These are phyloP conservation scores for Pristionchus mayeri DNA, from an alignment of 2,888 invertebrate species.

Conservation along the genomic window DNA sequence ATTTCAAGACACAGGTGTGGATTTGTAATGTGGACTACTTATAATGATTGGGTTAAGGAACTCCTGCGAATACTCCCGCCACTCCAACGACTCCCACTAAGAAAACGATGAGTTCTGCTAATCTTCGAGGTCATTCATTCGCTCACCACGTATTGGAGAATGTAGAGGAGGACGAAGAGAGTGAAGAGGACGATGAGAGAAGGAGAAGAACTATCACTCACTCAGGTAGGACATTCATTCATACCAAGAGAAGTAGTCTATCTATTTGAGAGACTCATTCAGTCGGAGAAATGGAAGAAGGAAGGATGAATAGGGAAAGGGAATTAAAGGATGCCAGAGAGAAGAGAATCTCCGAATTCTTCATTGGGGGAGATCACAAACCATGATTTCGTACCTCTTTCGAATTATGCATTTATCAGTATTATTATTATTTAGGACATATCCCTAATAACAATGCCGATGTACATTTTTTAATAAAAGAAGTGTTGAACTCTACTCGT, in stretches of 20 bases:
- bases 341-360: constrained; percentile 29
- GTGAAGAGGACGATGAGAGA: constrained; percentile 28
- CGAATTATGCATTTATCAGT: not conserved
- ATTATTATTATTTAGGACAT: not conserved
- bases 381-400: not conserved
- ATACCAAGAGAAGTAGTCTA: not conserved
- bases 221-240: not conserved
- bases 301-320: not conserved
- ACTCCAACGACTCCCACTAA: not conserved
- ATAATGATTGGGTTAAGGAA: not conserved
- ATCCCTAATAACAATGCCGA: not conserved
- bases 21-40: not conserved
- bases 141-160: constrained; percentile 44
- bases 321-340: not conserved
- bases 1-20: not conserved
- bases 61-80: not conserved
- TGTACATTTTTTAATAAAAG: not conserved
- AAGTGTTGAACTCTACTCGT: not conserved
- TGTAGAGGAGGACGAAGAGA: constrained; percentile 44
- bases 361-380: constrained; percentile 32
- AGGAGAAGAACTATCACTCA: not conserved
- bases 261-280: not conserved
- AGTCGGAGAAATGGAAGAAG: not conserved
- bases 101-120: constrained; percentile 33
- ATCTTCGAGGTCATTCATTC: constrained; percentile 47